Base-by-base conservation (phyloP, 1,140 invertebrate species). In the Drosophila persimilis region DNA sequence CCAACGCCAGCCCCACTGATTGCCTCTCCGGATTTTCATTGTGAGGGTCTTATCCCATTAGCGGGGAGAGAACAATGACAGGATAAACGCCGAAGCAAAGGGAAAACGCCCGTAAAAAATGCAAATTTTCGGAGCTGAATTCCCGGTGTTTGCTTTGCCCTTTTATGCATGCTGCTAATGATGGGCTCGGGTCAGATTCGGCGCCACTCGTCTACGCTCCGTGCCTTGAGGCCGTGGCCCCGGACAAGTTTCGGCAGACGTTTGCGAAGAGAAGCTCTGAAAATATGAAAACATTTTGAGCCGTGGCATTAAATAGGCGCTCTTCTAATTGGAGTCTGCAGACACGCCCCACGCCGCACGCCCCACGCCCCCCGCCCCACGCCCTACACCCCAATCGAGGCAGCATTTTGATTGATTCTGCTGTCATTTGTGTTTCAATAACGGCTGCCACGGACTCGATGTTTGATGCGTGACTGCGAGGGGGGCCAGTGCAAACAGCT, bases 401-500 rank as follows among this genome's bases (percentile, higher is more conserved):
- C 59, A 47, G 51, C 56, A 55, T 56, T 81, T 77, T 81, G 78
- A 81, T 81, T 81, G 78, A 81, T 81, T 57, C 78, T 46, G 41
- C 62, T 60, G 65, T 51, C 69, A 57, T 69, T 80, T 80, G 24
- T 26, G 24, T 26, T 26, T 26, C 6, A 26, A 26, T 26, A 26
- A 26, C 3, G 50, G 57, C 62, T 44, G 17, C 70, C 48, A 63
- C 52, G 20, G 13, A 47, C 11, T 47, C 17, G 47, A 17, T 44
- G 26, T 45, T 62, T 55, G 41, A 62, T 58, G 57, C 8, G 31
- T 3, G 8, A 2, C 8, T 11, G 31, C 8, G 31, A 3, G 8
- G 35, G 11, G 11, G 11, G 11, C 35, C 11, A 39, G 35, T 39
- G 11, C 4, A 39, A 39, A 39, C 35, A 39, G 35, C 11, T 2